Evolutionary conservation across 2,797 vertebrate species (phyloP), one percentile per base, ranked within the genome.

Genomic region (Tauraco hartlaubi): DNA sequence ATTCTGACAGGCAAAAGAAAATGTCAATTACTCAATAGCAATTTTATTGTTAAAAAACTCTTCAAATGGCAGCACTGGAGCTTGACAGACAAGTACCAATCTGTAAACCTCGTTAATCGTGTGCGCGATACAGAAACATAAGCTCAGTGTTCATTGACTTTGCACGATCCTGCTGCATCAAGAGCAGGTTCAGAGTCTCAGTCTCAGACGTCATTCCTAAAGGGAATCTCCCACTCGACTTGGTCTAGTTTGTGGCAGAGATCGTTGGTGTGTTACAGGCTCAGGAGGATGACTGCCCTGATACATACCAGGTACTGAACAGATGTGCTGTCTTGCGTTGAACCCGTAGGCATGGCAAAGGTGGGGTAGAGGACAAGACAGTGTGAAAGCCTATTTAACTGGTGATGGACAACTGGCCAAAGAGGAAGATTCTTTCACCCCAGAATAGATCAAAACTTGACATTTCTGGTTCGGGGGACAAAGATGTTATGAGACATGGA

Each of bases 1-100:
- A 76, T 76, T 90, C 76, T 78, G 92, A 86, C 46, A 93, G 69
- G 79, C 63, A 84, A 79, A 91, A 69, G 56, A 59, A 86, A 81
- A 92, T 54, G 90, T 55, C 78, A 88, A 11, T 68, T 54, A 78
- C 49, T 90, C 49, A 11, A 25, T 18, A 62, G 18, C 16, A 35
- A 83, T 66, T 69, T 83, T 75, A 59, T 75, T 90, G 31, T 71
- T 79, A 46, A 67, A 74, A 84, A 76, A 0, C 28, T 59, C 33
- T 66, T 78, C 59, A 63, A 66, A 69, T 59, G 49, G 66, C 61
- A 85, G 81, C 91, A 48, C 15, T 35, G 79, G 69, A 78, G 35
- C 76, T 83, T 84, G 89, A 35, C 61, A 92, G 75, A 51, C n/a
- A 77, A 82, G 68, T 59, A 52, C 6, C 43, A 58, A 28, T 22